Percentiles rank a stretch among this genome's conserved stretches.
phyloP scores from a whole-genome alignment of 92 coral and sea anemone species.

The Epizoanthus ramosus region DNA sequence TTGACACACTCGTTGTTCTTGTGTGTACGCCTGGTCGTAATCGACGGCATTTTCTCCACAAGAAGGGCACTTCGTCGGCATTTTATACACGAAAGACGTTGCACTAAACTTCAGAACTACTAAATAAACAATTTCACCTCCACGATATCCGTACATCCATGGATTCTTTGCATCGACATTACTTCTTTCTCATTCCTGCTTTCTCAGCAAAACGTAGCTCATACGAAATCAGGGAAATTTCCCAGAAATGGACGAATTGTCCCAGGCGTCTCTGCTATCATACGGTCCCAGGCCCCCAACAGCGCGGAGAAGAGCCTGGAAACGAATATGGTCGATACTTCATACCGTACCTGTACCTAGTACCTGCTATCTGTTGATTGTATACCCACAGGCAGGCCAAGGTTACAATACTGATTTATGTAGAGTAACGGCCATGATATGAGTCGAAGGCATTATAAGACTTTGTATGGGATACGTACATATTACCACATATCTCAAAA shows the following conservation, averaged over 20 bases:
- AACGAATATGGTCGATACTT: too few relatives aligned
- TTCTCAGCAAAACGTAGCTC: neutral
- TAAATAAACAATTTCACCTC: neutral
- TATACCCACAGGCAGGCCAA: too few relatives aligned
- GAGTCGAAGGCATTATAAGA: too few relatives aligned
- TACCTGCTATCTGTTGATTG: too few relatives aligned
- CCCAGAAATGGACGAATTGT: neutral
- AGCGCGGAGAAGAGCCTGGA: too few relatives aligned
- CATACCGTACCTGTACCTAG: too few relatives aligned
- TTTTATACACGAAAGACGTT: neutral
- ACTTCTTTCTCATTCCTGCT: neutral
- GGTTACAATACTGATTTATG: too few relatives aligned
- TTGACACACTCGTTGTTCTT: slow-evolving; percentile 52
- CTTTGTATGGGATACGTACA: too few relatives aligned
- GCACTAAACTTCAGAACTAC: neutral
- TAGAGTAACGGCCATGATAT: too few relatives aligned
- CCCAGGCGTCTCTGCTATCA: slow-evolving; percentile 24
- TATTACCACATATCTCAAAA: too few relatives aligned
- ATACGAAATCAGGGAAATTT: slow-evolving; percentile 9
- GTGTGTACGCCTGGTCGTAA: slow-evolving; percentile 31
- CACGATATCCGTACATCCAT: neutral
- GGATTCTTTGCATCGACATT: neutral
- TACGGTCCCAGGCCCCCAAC: too few relatives aligned
- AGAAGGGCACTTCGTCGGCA: slow-evolving; percentile 56
- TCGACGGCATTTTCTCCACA: slow-evolving; percentile 59